Conservation (phyloP, 2,113 vertebrate species). For the Sprattus sprattus region DNA sequence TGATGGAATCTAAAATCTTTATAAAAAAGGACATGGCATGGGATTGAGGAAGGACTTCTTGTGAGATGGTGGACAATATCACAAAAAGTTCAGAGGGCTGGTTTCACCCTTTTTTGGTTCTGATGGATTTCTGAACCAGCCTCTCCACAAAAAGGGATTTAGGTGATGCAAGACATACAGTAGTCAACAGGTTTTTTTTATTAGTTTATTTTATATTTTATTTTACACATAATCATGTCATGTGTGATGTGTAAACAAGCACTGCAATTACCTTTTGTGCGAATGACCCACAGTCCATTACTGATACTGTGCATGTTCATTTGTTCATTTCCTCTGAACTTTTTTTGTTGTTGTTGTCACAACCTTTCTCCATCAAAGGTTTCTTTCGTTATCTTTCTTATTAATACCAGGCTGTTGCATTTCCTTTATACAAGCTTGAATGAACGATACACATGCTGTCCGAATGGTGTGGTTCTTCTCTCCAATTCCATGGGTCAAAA, state of each 20-base stretch:
- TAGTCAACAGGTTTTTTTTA: conserved; percentile 24
- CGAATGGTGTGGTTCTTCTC: conserved; percentile 6
- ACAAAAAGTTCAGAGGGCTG: conserved; percentile 7
- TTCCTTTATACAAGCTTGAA: conserved; percentile 5
- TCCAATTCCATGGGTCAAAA: conserved; percentile 13
- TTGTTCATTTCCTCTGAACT: conserved; percentile 43
- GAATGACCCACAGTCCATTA: conserved; percentile 70
- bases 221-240: conserved; percentile 61
- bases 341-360: not conserved
- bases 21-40: conserved; percentile 7
- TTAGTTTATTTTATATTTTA: conserved; percentile 40
- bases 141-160: conserved; percentile 34
- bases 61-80: conserved; percentile 14
- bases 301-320: conserved; percentile 66
- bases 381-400: not conserved
- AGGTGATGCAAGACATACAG: conserved; percentile 35
- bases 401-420: conserved; percentile 11
- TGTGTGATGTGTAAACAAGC: conserved; percentile 63
- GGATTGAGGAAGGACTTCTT: conserved; percentile 15
- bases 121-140: not conserved
- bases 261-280: conserved; percentile 62
- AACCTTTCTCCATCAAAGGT: conserved; percentile 6
- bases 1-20: not conserved
- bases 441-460: conserved; percentile 2
- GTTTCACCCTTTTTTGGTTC: not conserved